phyloP scores from a whole-genome alignment of 2,888 invertebrate genomes.

The Volucella inanis region DNA sequence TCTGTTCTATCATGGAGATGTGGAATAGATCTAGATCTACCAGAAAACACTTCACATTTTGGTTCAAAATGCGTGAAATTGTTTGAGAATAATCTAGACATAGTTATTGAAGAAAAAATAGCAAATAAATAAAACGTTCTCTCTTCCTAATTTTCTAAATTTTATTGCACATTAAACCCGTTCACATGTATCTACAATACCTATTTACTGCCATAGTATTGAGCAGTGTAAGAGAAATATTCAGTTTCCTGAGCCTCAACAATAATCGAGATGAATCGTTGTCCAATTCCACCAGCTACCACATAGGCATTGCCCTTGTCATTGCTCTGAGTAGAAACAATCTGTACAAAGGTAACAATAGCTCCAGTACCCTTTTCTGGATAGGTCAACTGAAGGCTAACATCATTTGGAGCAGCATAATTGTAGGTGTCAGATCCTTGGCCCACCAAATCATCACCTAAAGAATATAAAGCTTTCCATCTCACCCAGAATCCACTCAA shows the following conservation, averaged over 20 bases:
- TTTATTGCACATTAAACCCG: constrained; percentile 11
- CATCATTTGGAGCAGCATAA: constrained; percentile 79
- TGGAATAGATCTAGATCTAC: no score
- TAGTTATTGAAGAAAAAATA: neutral
- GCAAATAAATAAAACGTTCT: neutral
- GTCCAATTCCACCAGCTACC: constrained; percentile 81
- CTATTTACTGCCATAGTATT: constrained; percentile 78
- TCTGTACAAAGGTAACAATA: constrained; percentile 79
- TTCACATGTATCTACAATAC: neutral
- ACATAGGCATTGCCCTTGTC: constrained; percentile 81
- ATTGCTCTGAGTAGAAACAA: constrained; percentile 79
- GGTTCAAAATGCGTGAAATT: no score
- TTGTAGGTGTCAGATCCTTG: constrained; percentile 78
- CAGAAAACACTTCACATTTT: no score
- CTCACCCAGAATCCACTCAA: neutral
- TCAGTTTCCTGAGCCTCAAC: constrained; percentile 80
- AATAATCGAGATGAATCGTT: constrained; percentile 80
- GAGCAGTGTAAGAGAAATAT: constrained; percentile 79
- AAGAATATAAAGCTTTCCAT: constrained; percentile 44
- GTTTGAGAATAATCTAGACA: no score
- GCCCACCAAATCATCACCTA: constrained; percentile 80
- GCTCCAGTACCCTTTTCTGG: constrained; percentile 79
- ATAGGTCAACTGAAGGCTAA: constrained; percentile 80
- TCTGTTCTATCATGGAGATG: no score
- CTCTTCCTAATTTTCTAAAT: neutral